A percentile compares a stretch with the other conserved stretches of the same genome.
These are phyloP conservation scores for Cetoscarus ocellatus DNA, from an alignment of 2,797 vertebrate species.

Conservation along the genomic window DNA sequence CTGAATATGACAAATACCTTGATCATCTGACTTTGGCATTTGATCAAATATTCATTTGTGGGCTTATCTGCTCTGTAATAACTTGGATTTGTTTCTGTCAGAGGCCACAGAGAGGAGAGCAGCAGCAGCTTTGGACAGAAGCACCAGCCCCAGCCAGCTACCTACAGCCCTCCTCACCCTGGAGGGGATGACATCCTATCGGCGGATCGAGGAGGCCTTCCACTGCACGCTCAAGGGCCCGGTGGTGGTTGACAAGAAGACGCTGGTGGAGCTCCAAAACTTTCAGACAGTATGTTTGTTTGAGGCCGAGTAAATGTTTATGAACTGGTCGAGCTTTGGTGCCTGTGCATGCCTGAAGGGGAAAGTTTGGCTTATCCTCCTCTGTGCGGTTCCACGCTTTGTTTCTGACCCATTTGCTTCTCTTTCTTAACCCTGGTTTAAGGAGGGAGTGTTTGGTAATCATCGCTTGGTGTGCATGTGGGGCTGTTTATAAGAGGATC, in stretches of 20 bases:
- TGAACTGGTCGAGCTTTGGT: conserved; percentile 47
- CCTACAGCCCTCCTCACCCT: conserved; percentile 85
- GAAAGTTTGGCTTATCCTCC: conserved; percentile 60
- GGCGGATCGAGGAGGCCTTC: conserved; percentile 91
- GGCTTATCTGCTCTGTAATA: background rate
- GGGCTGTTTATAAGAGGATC: conserved; percentile 69
- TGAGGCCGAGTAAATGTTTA: conserved; percentile 67
- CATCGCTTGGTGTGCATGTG: conserved; percentile 61
- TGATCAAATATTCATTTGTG: background rate
- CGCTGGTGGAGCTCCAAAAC: conserved; percentile 92
- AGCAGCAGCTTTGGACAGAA: conserved; percentile 70
- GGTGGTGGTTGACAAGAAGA: conserved; percentile 91
- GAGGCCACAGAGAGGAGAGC: conserved; percentile 90
- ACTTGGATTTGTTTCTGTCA: conserved; percentile 63
- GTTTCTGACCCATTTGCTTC: conserved; percentile 63
- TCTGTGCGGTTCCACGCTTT: conserved; percentile 49
- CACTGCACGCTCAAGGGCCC: conserved; percentile 93
- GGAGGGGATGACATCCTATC: conserved; percentile 82
- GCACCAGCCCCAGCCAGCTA: conserved; percentile 81
- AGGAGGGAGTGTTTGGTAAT: conserved; percentile 67
- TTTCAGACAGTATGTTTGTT: conserved; percentile 93
- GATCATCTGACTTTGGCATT: background rate
- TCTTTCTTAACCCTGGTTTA: conserved; percentile 52
- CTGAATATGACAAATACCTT: too few relatives aligned
- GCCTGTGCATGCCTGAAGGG: conserved; percentile 39